Percentiles rank a stretch among this genome's conserved stretches.
Conservation (phyloP, 2,113 vertebrate genomes). For the Gnathonemus longibarbis region DNA sequence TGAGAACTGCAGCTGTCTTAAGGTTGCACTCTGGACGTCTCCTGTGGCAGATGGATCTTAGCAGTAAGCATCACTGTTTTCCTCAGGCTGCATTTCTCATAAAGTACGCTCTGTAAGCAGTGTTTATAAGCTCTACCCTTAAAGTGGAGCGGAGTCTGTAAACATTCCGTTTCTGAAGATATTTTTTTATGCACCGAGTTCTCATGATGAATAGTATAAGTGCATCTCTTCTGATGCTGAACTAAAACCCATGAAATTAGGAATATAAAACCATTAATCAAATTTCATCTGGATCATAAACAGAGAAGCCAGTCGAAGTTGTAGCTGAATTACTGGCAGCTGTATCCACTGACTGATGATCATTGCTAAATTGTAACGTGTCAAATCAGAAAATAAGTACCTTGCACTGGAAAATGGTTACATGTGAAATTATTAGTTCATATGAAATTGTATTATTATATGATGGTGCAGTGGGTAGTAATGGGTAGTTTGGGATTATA, state of each 20-base stretch:
- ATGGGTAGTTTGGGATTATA: not conserved
- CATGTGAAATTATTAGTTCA: not conserved
- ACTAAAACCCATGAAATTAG: not conserved
- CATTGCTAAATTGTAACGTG: not conserved
- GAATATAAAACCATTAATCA: not conserved
- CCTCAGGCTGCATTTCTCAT: too few relatives aligned
- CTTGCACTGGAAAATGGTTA: not conserved
- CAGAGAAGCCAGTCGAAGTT: not conserved
- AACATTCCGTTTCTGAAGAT: not conserved
- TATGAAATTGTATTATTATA: not conserved
- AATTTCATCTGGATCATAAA: not conserved
- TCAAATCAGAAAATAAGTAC: not conserved
- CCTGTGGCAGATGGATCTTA: not conserved
- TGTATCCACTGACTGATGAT: not conserved
- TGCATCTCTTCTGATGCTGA: not conserved
- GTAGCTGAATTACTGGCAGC: not conserved
- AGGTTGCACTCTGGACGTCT: not conserved
- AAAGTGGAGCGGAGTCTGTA: not conserved
- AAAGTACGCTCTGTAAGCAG: not conserved
- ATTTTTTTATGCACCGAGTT: not conserved
- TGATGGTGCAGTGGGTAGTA: not conserved
- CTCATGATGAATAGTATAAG: not conserved
- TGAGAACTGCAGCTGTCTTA: not conserved
- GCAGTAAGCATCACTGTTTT: not conserved
- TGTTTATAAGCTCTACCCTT: not conserved